These are phyloP conservation scores for Microdon myrmicae DNA, from an alignment of 2,888 invertebrate genomes.

Conservation along the genomic window DNA sequence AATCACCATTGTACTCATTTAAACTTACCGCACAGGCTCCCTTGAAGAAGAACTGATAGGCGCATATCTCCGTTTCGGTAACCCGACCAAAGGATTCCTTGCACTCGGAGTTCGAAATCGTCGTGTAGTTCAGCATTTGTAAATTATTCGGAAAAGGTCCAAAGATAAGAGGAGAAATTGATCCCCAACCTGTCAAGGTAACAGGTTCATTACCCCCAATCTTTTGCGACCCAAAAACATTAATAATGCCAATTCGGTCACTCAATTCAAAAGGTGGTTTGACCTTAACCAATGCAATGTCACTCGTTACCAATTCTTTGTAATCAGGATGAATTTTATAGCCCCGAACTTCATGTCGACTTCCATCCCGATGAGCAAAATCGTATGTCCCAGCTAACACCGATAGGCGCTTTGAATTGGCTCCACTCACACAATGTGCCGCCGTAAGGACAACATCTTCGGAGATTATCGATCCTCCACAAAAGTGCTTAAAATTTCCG, in stretches of 20 bases:
- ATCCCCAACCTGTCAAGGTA: conserved; percentile 62
- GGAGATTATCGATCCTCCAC: conserved; percentile 62
- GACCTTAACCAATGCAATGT: conserved; percentile 59
- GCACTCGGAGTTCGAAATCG: conserved; percentile 57
- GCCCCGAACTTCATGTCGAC: conserved; percentile 53
- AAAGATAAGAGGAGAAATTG: conserved; percentile 55
- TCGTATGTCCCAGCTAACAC: conserved; percentile 55
- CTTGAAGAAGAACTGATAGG: conserved; percentile 56
- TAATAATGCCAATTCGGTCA: conserved; percentile 53
- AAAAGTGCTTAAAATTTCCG: conserved; percentile 54
- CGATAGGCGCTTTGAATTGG: conserved; percentile 34
- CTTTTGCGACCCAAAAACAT: conserved; percentile 61
- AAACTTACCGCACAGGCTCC: conserved; percentile 63
- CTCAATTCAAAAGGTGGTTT: conserved; percentile 55
- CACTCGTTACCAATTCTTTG: conserved; percentile 55
- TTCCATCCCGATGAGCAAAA: conserved; percentile 19
- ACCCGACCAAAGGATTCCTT: conserved; percentile 54
- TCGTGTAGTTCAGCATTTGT: conserved; percentile 56
- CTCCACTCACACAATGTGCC: conserved; percentile 59
- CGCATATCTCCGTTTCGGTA: conserved; percentile 60
- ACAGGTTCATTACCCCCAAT: conserved; percentile 53
- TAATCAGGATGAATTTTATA: conserved; percentile 57
- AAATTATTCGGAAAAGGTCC: conserved; percentile 53
- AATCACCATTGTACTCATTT: not conserved
- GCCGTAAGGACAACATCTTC: conserved; percentile 60